Evolutionary conservation across 2,113 vertebrate genomes (phyloP).

Genomic region (Edolisoma coerulescens): DNA sequence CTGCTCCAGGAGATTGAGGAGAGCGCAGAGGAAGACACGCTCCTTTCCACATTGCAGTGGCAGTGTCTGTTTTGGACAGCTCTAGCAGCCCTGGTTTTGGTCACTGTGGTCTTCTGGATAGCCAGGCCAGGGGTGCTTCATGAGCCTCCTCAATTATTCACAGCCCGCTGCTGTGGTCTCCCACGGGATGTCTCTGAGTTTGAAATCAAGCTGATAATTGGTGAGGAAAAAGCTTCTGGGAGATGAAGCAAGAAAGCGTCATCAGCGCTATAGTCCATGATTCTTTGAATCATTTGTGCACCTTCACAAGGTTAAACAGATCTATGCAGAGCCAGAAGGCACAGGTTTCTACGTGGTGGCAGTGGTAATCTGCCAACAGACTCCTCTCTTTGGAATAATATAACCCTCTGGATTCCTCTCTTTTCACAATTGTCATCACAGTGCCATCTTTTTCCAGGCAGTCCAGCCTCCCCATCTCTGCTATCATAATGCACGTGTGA

Average conservation of each 20-base stretch:
- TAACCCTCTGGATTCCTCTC: accelerated
- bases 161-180: background rate
- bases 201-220: background rate
- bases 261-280: background rate
- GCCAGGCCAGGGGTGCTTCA: background rate
- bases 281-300: background rate
- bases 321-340: background rate
- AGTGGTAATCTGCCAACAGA: background rate
- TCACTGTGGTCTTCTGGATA: background rate
- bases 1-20: background rate
- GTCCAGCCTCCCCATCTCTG: background rate
- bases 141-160: background rate
- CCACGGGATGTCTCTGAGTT: background rate
- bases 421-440: background rate
- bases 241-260: background rate
- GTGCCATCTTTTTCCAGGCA: background rate
- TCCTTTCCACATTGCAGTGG: background rate
- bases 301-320: background rate
- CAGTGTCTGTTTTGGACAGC: background rate
- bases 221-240: background rate
- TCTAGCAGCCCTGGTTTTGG: background rate
- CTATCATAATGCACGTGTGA: accelerated
- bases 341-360: background rate
- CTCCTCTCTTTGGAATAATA: background rate
- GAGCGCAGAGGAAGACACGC: background rate